phyloP scores from a whole-genome alignment of 2,113 vertebrate genomes.

The Zosterops pallidus region DNA sequence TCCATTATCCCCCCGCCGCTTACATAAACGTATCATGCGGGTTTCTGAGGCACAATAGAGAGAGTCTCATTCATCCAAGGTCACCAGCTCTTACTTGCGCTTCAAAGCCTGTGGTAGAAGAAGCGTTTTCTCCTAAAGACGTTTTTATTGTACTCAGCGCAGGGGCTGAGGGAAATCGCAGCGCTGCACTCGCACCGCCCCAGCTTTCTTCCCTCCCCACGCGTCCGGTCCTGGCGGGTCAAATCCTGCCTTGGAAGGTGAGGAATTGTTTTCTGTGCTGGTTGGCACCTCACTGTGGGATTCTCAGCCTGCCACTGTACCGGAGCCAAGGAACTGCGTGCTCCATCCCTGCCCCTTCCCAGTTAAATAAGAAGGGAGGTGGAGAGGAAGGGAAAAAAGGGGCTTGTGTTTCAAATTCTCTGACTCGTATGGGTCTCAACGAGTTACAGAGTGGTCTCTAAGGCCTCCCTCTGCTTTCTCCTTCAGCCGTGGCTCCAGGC shows the following conservation, averaged over 20 bases:
- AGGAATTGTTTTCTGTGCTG: not conserved
- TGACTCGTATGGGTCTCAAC: not conserved
- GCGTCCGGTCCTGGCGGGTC: fast-evolving
- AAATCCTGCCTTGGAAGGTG: not conserved
- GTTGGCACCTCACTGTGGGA: not conserved
- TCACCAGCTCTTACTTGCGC: constrained; percentile 60
- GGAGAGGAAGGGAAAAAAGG: fast-evolving
- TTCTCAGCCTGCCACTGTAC: not conserved
- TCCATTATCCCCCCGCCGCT: constrained; percentile 30
- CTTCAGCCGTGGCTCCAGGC: not conserved
- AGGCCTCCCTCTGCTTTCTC: not conserved
- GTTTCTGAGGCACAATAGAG: constrained; percentile 21
- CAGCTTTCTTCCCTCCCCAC: not conserved
- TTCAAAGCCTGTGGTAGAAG: constrained; percentile 46
- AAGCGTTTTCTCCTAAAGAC: constrained; percentile 25
- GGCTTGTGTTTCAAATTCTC: not conserved
- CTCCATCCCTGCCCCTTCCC: not conserved
- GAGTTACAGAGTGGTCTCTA: not conserved
- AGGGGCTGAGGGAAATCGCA: not conserved
- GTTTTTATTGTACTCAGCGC: not conserved
- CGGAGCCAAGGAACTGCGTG: not conserved
- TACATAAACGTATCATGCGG: constrained; percentile 12
- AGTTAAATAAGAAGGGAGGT: not conserved
- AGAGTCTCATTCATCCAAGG: constrained; percentile 55
- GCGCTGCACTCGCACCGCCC: not conserved